Base-by-base conservation (phyloP, 1,140 invertebrate genomes). In the Ylistrum balloti region DNA sequence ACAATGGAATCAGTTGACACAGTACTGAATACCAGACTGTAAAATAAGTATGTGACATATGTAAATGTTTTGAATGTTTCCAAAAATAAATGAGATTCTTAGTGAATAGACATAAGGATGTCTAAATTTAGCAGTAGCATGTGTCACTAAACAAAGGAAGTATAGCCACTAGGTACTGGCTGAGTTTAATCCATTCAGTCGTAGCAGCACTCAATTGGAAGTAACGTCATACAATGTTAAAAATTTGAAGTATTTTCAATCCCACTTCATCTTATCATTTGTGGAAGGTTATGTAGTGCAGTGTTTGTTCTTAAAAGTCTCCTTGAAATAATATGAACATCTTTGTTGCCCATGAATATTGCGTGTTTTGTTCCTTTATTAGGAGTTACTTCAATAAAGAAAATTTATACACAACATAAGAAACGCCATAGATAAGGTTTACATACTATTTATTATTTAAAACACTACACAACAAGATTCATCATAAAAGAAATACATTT, bases 101-200 rank as follows among this genome's bases (percentile, higher is more conserved):
- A 74, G 56, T 74, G 17, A 74, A 74, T 1, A 74, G 17, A 7
- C 17, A n/a, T 74, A 28, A 5, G n/a, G 0, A 0, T 74, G 22
- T 74, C 56, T 74, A 74, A 74, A 74, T 74, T 74, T 74, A 74
- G 56, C 22, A 74, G n/a, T 74, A 11, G 56, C 28, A n/a, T 74
- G n/a, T 56, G 56, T 28, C 56, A 74, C 56, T 28, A n/a, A 74
- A 74, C n/a, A 2, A 7, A 5, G 22, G 56, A n/a, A n/a, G 56
- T 5, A 74, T 9, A 17, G 17, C 15, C 20, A 56, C 45, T 74
- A 1, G n/a, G 28, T 74, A 74, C 56, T 74, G 56, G 3, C 56
- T 5, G 9, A 74, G 5, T 74, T 74, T 74, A 5, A 74, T 74
- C 56, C 17, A 74, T 74, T 74, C 56, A 74, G 13, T 74, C n/a